Conservation (phyloP, 2,113 vertebrate genomes). For the Amia ocellicauda region DNA sequence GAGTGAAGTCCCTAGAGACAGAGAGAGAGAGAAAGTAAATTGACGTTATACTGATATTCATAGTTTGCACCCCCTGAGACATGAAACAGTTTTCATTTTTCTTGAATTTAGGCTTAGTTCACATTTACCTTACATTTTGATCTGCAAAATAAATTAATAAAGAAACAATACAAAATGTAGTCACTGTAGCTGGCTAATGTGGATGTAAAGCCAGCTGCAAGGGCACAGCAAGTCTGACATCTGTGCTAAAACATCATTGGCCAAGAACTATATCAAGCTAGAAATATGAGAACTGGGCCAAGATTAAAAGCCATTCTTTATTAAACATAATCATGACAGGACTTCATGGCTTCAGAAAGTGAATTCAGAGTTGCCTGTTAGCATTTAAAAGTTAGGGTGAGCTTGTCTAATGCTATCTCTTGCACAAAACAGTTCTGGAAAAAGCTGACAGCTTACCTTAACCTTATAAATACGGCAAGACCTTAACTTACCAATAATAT, state of each 20-base stretch:
- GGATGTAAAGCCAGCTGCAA: slow-evolving; percentile 55
- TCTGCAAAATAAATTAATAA: slow-evolving; percentile 21
- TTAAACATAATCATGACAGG: slow-evolving; percentile 72
- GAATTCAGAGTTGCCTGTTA: slow-evolving; percentile 54
- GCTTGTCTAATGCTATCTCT: no score
- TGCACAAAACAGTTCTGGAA: no score
- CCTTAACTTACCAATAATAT: no score
- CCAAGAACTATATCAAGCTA: slow-evolving; percentile 68
- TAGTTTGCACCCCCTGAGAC: no score
- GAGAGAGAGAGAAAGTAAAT: no score
- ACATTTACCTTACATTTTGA: slow-evolving; percentile 5
- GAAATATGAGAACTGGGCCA: slow-evolving; percentile 63
- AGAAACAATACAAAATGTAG: slow-evolving; percentile 5
- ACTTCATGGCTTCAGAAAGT: slow-evolving; percentile 56
- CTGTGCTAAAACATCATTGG: slow-evolving; percentile 57
- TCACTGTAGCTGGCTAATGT: slow-evolving; percentile 39
- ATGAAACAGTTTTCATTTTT: neutral
- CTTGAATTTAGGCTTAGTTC: neutral
- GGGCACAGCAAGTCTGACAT: slow-evolving; percentile 57
- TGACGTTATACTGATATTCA: no score
- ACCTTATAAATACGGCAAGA: no score
- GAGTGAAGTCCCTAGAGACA: no score
- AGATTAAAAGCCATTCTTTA: slow-evolving; percentile 76
- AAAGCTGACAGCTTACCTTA: no score
- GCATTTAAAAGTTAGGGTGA: slow-evolving; percentile 56